These are phyloP conservation scores for Acanthaster planci DNA, from an alignment of 35 echinoderm and acorn worm genomes.

Conservation along the genomic window DNA sequence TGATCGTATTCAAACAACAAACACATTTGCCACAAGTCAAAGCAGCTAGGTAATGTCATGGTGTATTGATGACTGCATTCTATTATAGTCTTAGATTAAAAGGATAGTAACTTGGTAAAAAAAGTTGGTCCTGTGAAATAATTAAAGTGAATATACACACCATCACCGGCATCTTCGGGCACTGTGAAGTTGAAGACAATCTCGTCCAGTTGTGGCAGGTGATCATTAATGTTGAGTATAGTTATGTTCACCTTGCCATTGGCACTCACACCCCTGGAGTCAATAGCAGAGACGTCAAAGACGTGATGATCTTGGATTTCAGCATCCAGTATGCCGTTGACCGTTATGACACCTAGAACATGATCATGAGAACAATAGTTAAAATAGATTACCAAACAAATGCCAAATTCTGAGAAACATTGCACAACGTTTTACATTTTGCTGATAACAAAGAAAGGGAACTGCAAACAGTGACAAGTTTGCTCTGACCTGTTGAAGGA, in stretches of 20 bases:
- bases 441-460: not conserved
- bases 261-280: slow-evolving; percentile 55
- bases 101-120: too few relatives aligned
- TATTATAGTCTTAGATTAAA: too few relatives aligned
- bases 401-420: not conserved
- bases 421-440: not conserved
- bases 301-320: slow-evolving; percentile 54
- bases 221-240: slow-evolving; percentile 81
- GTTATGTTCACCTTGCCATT: slow-evolving; percentile 50
- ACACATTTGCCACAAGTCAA: too few relatives aligned
- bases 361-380: too few relatives aligned
- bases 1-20: too few relatives aligned
- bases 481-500: slow-evolving; percentile 51
- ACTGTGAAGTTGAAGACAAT: slow-evolving; percentile 76
- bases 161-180: slow-evolving; percentile 58
- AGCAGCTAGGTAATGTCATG: too few relatives aligned
- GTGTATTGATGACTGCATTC: not conserved
- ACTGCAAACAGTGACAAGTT: not conserved
- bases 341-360: slow-evolving; percentile 36
- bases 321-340: slow-evolving; percentile 42
- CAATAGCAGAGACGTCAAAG: slow-evolving; percentile 65
- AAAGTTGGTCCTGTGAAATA: too few relatives aligned
- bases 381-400: too few relatives aligned
- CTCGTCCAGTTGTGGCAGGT: slow-evolving; percentile 54
- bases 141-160: slow-evolving; percentile 20